A percentile compares a stretch with the other conserved stretches of the same genome.
Evolutionary conservation across 2,888 invertebrate genomes (phyloP).

Genomic region (Oasisia sp.): DNA sequence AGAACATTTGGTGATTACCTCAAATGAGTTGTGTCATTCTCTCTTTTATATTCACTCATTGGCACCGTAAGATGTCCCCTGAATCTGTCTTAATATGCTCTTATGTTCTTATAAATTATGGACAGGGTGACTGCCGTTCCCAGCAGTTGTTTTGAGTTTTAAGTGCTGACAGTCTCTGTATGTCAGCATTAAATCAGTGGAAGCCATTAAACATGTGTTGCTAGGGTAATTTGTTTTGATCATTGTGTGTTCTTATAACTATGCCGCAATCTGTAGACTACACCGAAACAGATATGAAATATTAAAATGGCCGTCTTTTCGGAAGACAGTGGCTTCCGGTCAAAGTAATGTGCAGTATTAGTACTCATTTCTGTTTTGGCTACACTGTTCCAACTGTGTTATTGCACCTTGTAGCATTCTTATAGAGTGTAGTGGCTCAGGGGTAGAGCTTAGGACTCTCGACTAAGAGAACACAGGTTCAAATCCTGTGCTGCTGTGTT

Average conservation of each 20-base stretch:
- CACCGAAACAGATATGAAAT: background rate
- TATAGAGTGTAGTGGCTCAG: too few species aligned
- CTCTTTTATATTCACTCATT: background rate
- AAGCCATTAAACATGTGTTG: background rate
- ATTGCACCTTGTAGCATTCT: too few species aligned
- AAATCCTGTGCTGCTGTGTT: too few species aligned
- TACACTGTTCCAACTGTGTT: background rate
- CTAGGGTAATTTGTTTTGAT: background rate
- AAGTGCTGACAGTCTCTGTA: background rate
- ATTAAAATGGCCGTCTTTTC: background rate
- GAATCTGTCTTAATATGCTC: background rate
- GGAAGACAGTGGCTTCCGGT: background rate
- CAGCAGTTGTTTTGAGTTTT: background rate
- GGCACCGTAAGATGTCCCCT: background rate
- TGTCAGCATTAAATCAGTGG: background rate
- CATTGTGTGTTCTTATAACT: background rate
- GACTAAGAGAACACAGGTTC: too few species aligned
- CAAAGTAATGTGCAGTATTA: constrained; percentile 20
- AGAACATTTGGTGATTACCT: constrained; percentile 4
- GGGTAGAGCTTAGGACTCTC: too few species aligned
- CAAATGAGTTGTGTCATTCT: background rate
- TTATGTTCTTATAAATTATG: background rate
- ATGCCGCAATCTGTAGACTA: background rate
- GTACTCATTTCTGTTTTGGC: background rate
- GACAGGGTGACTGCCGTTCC: background rate